These are phyloP conservation scores for Amphipoea lucens DNA, from an alignment of 2,888 invertebrate species.

Conservation along the genomic window DNA sequence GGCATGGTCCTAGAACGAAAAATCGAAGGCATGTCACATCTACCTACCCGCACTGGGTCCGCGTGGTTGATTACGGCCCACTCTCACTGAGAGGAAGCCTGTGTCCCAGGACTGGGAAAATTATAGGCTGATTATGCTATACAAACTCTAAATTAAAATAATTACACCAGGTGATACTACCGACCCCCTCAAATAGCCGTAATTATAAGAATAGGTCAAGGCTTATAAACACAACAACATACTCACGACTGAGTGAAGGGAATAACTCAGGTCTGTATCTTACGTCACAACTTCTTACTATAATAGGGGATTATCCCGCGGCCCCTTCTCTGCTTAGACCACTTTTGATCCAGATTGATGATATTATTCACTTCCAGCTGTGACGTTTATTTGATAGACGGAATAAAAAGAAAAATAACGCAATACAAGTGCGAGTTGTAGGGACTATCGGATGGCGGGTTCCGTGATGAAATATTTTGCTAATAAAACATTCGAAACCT, in stretches of 20 bases:
- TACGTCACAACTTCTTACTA: slow-evolving; percentile 52
- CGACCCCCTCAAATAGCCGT: not conserved
- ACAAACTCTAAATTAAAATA: no score
- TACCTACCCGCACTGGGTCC: not conserved
- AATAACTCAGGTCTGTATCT: slow-evolving; percentile 11
- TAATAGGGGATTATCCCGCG: slow-evolving; percentile 62
- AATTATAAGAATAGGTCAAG: not conserved
- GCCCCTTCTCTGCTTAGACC: slow-evolving; percentile 42
- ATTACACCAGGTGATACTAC: not conserved
- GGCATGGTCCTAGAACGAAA: not conserved
- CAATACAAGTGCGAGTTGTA: not conserved
- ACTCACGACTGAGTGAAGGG: not conserved
- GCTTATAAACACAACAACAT: not conserved
- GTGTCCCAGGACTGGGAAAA: not conserved
- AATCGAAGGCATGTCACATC: not conserved
- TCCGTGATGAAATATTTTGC: slow-evolving; percentile 30
- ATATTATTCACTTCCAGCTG: slow-evolving; percentile 63
- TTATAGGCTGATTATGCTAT: not conserved
- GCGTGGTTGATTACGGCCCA: no score
- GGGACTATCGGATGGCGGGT: not conserved
- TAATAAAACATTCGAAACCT: not conserved
- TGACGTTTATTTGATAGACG: slow-evolving; percentile 44
- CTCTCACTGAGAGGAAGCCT: not conserved
- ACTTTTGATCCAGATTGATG: slow-evolving; percentile 66
- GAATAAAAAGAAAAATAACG: slow-evolving; percentile 43